phyloP scores from a whole-genome alignment of 2,797 vertebrate species.

The Typhlichthys eigenmanni region DNA sequence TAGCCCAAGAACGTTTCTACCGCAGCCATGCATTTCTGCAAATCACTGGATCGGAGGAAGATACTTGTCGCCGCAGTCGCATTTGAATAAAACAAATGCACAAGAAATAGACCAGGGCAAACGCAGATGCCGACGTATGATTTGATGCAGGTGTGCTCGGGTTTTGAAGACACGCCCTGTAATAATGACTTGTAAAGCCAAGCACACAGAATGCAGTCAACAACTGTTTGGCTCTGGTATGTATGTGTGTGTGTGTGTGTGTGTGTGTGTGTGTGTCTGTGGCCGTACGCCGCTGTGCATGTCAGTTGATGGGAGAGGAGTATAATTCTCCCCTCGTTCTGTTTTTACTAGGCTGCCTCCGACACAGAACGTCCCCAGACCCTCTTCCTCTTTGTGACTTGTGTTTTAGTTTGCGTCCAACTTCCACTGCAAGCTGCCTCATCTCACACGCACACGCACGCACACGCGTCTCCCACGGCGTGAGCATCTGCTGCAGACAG shows the following conservation, averaged over 20 bases:
- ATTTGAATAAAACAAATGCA: neutral
- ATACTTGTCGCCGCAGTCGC: neutral
- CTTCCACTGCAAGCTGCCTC: slow-evolving; percentile 52
- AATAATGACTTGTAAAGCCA: too few relatives aligned
- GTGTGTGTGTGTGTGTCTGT: slow-evolving; percentile 8
- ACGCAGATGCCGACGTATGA: neutral
- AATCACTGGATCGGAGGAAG: too few relatives aligned
- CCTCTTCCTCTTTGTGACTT: slow-evolving; percentile 34
- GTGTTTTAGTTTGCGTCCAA: slow-evolving; percentile 53
- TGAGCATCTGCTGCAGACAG: slow-evolving; percentile 73
- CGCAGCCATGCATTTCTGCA: too few relatives aligned
- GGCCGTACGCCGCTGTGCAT: neutral
- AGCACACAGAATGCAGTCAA: too few relatives aligned
- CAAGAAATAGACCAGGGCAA: neutral
- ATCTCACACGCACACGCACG: slow-evolving; percentile 21
- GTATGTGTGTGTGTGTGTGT: slow-evolving; percentile 2
- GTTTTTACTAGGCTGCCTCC: neutral
- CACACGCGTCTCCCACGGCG: slow-evolving; percentile 47
- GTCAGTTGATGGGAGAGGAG: neutral
- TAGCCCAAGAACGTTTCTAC: too few relatives aligned
- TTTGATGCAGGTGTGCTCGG: neutral
- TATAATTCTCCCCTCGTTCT: neutral
- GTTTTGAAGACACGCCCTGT: neutral
- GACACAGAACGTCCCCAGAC: neutral
- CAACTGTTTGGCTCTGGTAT: too few relatives aligned